Percentiles rank a stretch among this genome's conserved stretches.
Evolutionary conservation across 2,888 invertebrate species (phyloP).

Genomic region (Steinernema carpocapsae): DNA sequence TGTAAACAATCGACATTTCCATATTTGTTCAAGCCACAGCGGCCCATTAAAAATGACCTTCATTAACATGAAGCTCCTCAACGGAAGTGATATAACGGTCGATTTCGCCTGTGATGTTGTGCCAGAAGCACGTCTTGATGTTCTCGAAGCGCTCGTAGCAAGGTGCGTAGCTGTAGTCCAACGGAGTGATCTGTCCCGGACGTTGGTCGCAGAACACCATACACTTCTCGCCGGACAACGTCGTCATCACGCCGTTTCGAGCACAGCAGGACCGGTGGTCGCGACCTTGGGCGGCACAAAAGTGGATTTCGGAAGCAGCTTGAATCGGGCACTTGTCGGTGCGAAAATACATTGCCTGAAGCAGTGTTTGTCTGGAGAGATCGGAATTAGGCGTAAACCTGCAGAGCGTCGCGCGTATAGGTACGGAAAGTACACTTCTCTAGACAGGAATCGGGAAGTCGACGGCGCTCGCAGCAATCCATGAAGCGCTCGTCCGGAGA

Average conservation of each 20-base stretch:
- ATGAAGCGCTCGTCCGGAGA: constrained; percentile 66
- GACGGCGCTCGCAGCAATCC: constrained; percentile 65
- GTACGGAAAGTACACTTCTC: constrained; percentile 63
- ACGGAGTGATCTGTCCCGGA: constrained; percentile 55
- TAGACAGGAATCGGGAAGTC: constrained; percentile 65
- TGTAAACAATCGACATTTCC: too few species aligned
- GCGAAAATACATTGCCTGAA: constrained; percentile 67
- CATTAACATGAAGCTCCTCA: background rate
- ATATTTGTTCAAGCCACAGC: too few species aligned
- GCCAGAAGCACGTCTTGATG: constrained; percentile 52
- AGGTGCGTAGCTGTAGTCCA: constrained; percentile 50
- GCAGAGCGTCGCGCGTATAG: constrained; percentile 63
- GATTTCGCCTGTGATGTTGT: constrained; percentile 32
- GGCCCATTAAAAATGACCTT: background rate
- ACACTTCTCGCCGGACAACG: constrained; percentile 52
- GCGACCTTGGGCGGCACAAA: constrained; percentile 51
- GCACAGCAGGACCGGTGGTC: constrained; percentile 50
- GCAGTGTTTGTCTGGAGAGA: background rate
- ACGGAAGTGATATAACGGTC: background rate
- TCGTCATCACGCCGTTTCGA: constrained; percentile 52
- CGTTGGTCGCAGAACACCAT: constrained; percentile 53
- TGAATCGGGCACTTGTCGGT: constrained; percentile 66
- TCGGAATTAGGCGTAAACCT: constrained; percentile 41
- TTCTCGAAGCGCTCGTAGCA: constrained; percentile 51
- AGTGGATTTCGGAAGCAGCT: constrained; percentile 67